Conservation (phyloP, 1,140 invertebrate genomes). For the Meloidogyne floridensis region DNA sequence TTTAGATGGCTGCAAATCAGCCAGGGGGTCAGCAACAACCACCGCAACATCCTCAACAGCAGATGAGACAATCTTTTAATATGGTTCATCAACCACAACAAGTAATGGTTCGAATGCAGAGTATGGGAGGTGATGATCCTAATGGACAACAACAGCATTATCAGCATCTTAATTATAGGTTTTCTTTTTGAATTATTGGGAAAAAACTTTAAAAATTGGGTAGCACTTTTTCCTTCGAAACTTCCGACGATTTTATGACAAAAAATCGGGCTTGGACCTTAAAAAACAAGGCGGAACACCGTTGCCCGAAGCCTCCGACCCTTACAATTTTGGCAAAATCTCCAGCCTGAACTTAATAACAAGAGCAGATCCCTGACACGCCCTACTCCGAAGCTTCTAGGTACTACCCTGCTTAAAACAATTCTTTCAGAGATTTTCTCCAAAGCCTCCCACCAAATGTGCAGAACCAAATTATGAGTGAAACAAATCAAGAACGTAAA, state of each 20-base stretch:
- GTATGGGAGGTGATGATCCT: constrained; percentile 14
- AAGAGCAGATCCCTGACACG: no score
- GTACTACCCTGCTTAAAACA: no score
- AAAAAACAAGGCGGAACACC: no score
- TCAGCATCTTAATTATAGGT: not conserved
- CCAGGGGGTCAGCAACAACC: not conserved
- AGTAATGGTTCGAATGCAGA: constrained; percentile 25
- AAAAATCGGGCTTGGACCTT: no score
- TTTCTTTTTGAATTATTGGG: no score
- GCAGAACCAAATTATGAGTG: constrained; percentile 21
- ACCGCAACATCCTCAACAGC: constrained; percentile 6
- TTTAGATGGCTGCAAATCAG: not conserved
- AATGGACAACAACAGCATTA: constrained; percentile 17
- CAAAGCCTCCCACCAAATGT: constrained; percentile 14
- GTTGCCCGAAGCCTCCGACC: no score
- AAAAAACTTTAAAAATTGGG: no score
- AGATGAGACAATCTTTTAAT: not conserved
- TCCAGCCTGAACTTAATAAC: no score
- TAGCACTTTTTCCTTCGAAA: no score
- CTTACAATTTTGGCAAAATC: no score
- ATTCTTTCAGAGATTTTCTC: constrained; percentile 8
- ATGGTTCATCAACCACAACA: constrained; percentile 26
- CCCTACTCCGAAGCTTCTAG: no score
- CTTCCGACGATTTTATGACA: no score
- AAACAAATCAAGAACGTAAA: constrained; percentile 32